Conservation (phyloP, 2,113 vertebrate species). For the Myocastor coypus region DNA sequence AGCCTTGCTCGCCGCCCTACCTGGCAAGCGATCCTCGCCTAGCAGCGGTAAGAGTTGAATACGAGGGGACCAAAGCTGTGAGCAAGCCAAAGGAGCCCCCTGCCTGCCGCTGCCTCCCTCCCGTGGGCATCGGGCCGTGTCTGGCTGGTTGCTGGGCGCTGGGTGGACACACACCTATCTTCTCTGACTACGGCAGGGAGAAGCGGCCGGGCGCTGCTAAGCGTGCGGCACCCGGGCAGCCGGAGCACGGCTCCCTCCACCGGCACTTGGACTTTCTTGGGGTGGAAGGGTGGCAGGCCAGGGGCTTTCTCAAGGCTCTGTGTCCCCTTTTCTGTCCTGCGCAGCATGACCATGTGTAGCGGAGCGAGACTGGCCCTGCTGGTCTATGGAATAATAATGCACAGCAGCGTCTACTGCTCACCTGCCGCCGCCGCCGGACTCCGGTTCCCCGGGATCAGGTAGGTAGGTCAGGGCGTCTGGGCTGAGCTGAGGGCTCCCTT, state of each 20-base stretch:
- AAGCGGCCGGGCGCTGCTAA: constrained; percentile 33
- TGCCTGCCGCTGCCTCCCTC: background rate
- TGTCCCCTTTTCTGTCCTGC: constrained; percentile 72
- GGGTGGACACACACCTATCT: background rate
- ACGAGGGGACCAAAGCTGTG: constrained; percentile 69
- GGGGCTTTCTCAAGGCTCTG: constrained; percentile 66
- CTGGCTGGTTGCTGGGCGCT: constrained; percentile 43
- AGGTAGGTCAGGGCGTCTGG: constrained; percentile 86
- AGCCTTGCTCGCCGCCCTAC: constrained; percentile 68
- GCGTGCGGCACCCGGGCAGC: background rate
- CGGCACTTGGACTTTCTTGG: background rate
- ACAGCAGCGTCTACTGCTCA: constrained; percentile 94
- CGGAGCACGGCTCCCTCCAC: background rate
- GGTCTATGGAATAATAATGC: constrained; percentile 97
- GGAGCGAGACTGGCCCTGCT: constrained; percentile 94
- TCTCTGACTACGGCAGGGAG: background rate
- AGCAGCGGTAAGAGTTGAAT: constrained; percentile 84
- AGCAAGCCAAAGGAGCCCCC: background rate
- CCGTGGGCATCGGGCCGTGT: background rate
- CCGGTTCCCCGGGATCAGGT: constrained; percentile 95
- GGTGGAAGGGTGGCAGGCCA: constrained; percentile 60
- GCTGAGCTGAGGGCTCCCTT: background rate
- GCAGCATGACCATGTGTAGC: constrained; percentile 95
- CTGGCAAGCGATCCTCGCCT: constrained; percentile 79
- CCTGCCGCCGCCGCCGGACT: constrained; percentile 92